A percentile compares a stretch with the other conserved stretches of the same genome.
phyloP scores from a whole-genome alignment of 2,797 vertebrate species.

The Melanotaenia nigrans region DNA sequence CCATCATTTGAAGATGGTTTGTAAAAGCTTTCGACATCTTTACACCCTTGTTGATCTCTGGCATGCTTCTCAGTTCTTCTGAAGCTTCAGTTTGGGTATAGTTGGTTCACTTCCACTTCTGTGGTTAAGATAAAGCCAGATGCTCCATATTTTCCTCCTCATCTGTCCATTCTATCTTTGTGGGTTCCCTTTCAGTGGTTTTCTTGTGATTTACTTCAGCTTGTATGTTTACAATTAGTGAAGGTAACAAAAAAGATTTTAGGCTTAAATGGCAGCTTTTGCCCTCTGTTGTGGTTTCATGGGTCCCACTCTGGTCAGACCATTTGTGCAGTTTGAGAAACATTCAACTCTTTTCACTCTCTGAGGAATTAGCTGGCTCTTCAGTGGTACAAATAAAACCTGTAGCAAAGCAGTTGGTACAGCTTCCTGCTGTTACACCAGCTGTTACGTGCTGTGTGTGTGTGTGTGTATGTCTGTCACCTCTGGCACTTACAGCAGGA shows the following conservation, averaged over 20 bases:
- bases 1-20: background rate
- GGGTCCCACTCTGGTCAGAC: background rate
- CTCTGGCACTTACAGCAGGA: background rate
- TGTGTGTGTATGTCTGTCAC: conserved; percentile 5
- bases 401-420: conserved; percentile 33
- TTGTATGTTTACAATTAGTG: background rate
- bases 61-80: background rate
- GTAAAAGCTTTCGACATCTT: background rate
- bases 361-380: conserved; percentile 5
- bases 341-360: conserved; percentile 2
- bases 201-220: background rate
- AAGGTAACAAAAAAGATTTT: background rate
- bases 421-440: conserved; percentile 50
- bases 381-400: conserved; percentile 22
- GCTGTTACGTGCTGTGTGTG: conserved; percentile 32
- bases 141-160: background rate
- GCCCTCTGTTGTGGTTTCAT: background rate
- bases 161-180: background rate
- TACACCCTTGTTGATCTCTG: background rate
- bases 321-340: conserved; percentile 30
- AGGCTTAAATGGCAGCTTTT: background rate
- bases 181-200: background rate
- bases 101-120: background rate
- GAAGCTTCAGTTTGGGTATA: background rate
- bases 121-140: background rate